phyloP scores from a whole-genome alignment of 2,888 invertebrate species.

The Lithosia quadra region DNA sequence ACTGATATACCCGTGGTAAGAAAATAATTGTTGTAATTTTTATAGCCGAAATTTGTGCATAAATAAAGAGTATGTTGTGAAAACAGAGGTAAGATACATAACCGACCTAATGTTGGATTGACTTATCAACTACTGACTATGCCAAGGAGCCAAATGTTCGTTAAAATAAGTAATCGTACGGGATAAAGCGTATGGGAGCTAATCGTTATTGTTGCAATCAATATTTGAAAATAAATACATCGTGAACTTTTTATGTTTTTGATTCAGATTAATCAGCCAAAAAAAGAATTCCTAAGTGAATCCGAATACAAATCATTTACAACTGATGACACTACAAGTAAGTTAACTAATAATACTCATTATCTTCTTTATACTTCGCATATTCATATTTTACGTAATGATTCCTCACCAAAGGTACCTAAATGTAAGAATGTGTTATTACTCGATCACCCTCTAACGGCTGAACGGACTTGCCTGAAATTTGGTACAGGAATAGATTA shows the following conservation, averaged over 20 bases:
- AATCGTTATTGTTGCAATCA: background rate
- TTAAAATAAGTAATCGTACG: no score
- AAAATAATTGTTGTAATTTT: background rate
- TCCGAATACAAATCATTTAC: conserved; percentile 5
- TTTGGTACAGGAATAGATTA: no score
- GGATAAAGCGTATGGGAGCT: background rate
- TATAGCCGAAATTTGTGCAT: background rate
- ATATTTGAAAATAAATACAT: background rate
- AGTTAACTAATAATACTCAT: background rate
- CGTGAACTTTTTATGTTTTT: background rate
- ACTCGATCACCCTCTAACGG: no score
- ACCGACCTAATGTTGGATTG: background rate
- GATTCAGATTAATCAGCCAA: conserved; percentile 10
- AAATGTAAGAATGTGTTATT: no score
- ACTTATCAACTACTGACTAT: background rate
- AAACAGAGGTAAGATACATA: background rate
- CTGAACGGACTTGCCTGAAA: no score
- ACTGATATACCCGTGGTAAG: conserved; percentile 56
- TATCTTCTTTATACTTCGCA: background rate
- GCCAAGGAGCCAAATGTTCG: background rate
- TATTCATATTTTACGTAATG: background rate
- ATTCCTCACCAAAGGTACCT: background rate
- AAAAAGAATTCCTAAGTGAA: conserved; percentile 15
- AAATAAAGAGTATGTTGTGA: background rate
- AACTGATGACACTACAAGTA: conserved; percentile 15